Evolutionary conservation across 2,113 vertebrate genomes (phyloP).

Genomic region (Gavialis gangeticus): DNA sequence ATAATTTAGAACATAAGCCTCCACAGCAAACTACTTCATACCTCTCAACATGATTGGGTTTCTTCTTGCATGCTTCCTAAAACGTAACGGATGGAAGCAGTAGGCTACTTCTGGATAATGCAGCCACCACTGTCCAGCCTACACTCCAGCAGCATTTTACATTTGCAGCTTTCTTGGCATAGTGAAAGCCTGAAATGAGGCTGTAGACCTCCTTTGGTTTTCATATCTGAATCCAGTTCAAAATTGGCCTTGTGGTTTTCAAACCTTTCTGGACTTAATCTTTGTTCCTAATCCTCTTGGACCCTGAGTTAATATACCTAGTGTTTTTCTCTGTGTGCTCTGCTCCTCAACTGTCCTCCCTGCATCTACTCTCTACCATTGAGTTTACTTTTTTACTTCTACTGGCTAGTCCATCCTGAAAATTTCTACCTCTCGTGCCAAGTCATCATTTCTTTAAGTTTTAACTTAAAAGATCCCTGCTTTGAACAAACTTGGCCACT

Average conservation of each 20-base stretch:
- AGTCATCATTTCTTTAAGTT: background rate
- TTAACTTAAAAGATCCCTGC: background rate
- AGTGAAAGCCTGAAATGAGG: background rate
- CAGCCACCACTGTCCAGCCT: background rate
- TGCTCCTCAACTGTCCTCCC: background rate
- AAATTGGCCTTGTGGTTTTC: background rate
- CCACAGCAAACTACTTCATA: background rate
- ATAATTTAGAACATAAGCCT: background rate
- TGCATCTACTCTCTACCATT: background rate
- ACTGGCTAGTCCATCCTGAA: background rate
- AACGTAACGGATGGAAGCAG: too few relatives aligned
- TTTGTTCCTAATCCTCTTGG: background rate
- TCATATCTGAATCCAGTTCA: background rate
- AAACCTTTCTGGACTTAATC: background rate
- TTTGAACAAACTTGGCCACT: background rate
- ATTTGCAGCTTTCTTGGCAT: background rate
- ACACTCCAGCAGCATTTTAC: background rate
- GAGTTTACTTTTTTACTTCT: background rate
- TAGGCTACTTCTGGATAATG: background rate
- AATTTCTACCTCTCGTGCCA: background rate
- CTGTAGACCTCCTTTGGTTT: background rate
- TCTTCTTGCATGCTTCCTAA: too few relatives aligned
- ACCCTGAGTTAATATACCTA: background rate
- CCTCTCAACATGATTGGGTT: too few relatives aligned
- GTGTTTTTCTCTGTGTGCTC: background rate